Conservation (phyloP, 1,140 invertebrate genomes). For the Trypoxylus dichotomus region DNA sequence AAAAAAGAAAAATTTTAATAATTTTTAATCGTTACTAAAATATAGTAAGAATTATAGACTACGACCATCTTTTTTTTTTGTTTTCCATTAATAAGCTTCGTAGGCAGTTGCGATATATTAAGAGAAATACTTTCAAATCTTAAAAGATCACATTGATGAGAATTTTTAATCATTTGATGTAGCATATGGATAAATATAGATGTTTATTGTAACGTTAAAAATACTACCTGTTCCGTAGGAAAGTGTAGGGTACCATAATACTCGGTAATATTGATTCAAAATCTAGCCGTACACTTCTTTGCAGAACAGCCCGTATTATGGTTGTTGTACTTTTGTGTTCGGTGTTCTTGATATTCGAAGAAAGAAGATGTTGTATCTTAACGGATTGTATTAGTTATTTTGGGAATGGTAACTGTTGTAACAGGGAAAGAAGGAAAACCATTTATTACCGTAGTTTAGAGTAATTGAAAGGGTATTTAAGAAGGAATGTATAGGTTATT, state of each 20-base stretch:
- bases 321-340: neutral
- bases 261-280: too few species aligned
- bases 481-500: conserved; percentile 2
- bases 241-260: too few species aligned
- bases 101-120: neutral
- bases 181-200: neutral
- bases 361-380: neutral
- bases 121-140: neutral
- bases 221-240: too few species aligned
- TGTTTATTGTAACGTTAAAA: neutral
- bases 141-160: neutral
- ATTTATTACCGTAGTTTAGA: neutral
- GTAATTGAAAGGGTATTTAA: neutral
- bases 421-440: neutral
- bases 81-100: neutral
- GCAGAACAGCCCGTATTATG: neutral
- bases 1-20: too few species aligned
- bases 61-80: too few species aligned
- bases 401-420: neutral
- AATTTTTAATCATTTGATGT: neutral
- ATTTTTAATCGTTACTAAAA: too few species aligned
- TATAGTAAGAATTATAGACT: too few species aligned
- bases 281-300: too few species aligned
- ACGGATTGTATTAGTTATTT: neutral
- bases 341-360: neutral